Conservation (phyloP, 2,797 vertebrate genomes). For the Otolemur crassicaudatus region DNA sequence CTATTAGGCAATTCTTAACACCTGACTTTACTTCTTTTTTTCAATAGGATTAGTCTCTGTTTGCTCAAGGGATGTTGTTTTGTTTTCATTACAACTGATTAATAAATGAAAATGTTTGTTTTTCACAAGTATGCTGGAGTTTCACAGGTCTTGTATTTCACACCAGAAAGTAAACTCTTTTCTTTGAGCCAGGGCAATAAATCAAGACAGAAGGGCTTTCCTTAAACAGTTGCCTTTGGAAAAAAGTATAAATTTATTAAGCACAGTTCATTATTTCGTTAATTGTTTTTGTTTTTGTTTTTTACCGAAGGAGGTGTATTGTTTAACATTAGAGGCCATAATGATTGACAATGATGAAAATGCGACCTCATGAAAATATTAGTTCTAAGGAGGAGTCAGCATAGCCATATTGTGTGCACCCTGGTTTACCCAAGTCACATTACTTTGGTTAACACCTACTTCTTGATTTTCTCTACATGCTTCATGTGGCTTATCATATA, state of each 20-base stretch:
- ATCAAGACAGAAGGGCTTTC: constrained; percentile 43
- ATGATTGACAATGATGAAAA: constrained; percentile 10
- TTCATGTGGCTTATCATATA: neutral
- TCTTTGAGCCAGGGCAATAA: constrained; percentile 59
- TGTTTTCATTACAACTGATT: constrained; percentile 52
- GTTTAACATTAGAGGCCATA: neutral
- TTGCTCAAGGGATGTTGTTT: constrained; percentile 55
- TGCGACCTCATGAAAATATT: neutral
- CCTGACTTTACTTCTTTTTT: neutral
- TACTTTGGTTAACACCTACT: neutral
- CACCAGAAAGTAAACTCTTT: constrained; percentile 63
- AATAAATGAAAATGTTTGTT: constrained; percentile 72
- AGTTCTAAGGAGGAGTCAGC: neutral
- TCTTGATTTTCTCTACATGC: constrained; percentile 35
- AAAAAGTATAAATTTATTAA: constrained; percentile 48
- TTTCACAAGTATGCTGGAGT: constrained; percentile 72
- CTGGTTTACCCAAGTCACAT: constrained; percentile 20
- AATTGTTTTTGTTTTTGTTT: neutral
- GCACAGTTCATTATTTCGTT: constrained; percentile 20
- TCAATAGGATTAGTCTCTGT: neutral
- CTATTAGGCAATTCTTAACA: constrained; percentile 24
- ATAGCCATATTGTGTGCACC: neutral
- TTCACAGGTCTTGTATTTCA: constrained; percentile 70
- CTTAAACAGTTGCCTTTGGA: constrained; percentile 52
- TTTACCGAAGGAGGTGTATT: neutral